Evolutionary conservation across 1,140 invertebrate species (phyloP).

Genomic region (Drosophila dunni): DNA sequence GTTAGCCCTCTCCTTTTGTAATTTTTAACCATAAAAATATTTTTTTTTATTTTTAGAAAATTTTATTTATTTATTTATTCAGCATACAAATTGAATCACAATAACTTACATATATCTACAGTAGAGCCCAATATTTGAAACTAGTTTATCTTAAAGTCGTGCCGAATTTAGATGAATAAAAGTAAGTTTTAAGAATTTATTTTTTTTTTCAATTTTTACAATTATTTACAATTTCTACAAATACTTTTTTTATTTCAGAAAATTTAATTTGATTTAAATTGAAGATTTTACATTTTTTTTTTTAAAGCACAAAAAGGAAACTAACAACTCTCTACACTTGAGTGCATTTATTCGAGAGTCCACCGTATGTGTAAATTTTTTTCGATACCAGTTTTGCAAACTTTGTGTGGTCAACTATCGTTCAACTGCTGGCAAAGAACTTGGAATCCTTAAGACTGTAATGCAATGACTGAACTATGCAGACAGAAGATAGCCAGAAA

Average conservation of each 20-base stretch:
- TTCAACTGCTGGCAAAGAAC: constrained; percentile 3
- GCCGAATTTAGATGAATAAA: too few species aligned
- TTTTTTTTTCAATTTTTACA: too few species aligned
- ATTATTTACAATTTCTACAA: too few species aligned
- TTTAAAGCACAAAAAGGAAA: not conserved
- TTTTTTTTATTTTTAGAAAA: too few species aligned
- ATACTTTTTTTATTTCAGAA: not conserved
- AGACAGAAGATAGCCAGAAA: constrained; percentile 14
- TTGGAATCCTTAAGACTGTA: not conserved
- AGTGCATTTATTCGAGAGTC: not conserved
- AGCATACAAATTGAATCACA: too few species aligned
- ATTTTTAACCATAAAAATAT: too few species aligned
- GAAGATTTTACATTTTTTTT: not conserved
- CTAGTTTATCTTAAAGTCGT: too few species aligned
- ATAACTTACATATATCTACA: too few species aligned
- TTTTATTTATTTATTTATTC: too few species aligned
- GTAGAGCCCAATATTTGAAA: too few species aligned
- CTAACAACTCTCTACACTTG: not conserved
- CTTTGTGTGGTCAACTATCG: constrained; percentile 24
- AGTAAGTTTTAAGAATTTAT: too few species aligned
- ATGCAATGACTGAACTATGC: constrained; percentile 5
- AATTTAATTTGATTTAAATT: not conserved
- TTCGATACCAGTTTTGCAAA: constrained; percentile 8
- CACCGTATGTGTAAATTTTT: not conserved
- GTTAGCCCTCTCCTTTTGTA: too few species aligned